A percentile compares a stretch with the other conserved stretches of the same genome.
phyloP scores from a whole-genome alignment of 1,140 invertebrate genomes.

The Aphis gossypii region DNA sequence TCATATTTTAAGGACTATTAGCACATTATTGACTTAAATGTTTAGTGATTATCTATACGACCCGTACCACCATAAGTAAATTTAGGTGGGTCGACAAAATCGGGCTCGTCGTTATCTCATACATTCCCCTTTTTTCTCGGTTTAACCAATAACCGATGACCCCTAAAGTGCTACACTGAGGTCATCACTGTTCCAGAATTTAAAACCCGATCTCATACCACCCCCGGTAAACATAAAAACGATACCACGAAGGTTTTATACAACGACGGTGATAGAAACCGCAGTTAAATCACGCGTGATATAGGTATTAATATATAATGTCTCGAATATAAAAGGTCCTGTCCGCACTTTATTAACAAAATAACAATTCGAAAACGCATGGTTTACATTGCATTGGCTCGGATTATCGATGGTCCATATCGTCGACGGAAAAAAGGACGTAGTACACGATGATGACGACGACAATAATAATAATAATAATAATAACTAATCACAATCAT shows the following conservation, averaged over 20 bases:
- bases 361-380: neutral
- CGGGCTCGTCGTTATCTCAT: neutral
- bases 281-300: neutral
- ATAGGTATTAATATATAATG: neutral
- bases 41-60: neutral
- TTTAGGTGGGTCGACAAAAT: neutral
- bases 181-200: neutral
- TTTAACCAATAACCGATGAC: neutral
- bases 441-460: neutral
- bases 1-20: neutral
- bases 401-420: neutral
- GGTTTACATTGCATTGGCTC: neutral
- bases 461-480: neutral
- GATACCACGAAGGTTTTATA: no score
- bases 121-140: neutral
- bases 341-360: neutral
- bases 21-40: neutral
- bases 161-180: neutral
- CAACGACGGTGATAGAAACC: neutral
- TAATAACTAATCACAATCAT: neutral
- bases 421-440: neutral
- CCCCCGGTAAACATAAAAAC: neutral
- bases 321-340: neutral
- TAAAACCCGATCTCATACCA: neutral
- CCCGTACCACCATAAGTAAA: neutral